Evolutionary conservation across 2,888 invertebrate genomes (phyloP).

Genomic region (Theodoxus fluviatilis): DNA sequence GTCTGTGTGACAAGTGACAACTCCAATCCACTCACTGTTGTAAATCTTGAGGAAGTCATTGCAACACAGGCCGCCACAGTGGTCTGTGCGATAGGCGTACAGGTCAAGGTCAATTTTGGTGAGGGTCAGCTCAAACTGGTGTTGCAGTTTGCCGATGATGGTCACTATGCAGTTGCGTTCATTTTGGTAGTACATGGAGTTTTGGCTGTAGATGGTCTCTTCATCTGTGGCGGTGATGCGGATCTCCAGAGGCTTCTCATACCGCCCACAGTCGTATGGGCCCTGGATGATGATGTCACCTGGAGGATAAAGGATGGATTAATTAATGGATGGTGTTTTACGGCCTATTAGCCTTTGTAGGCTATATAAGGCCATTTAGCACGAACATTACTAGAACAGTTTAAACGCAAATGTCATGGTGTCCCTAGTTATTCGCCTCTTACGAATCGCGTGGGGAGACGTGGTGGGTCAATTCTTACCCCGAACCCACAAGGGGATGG

Average conservation of each 20-base stretch:
- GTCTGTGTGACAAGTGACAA: no score
- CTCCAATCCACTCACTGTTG: slow-evolving; percentile 37
- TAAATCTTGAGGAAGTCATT: slow-evolving; percentile 42
- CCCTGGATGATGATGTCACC: slow-evolving; percentile 35
- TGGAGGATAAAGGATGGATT: no score
- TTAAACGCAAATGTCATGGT: no score
- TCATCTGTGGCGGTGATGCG: slow-evolving; percentile 30
- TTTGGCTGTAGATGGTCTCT: slow-evolving; percentile 34
- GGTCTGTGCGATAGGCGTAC: slow-evolving; percentile 30
- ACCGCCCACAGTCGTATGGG: slow-evolving; percentile 33
- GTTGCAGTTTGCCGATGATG: slow-evolving; percentile 37
- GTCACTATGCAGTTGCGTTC: slow-evolving; percentile 40
- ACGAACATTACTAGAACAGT: no score
- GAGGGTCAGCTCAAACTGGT: slow-evolving; percentile 39
- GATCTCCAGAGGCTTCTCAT: slow-evolving; percentile 32
- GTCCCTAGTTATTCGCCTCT: no score
- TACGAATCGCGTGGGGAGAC: no score
- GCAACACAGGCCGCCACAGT: slow-evolving; percentile 35
- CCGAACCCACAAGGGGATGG: no score
- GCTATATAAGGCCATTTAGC: no score
- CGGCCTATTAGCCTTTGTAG: no score
- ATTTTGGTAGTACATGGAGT: slow-evolving; percentile 32
- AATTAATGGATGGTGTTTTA: no score
- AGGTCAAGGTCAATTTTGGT: slow-evolving; percentile 36
- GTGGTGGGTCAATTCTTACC: no score